Conservation (phyloP, 2,797 vertebrate species). For the Lacerta bilineata region DNA sequence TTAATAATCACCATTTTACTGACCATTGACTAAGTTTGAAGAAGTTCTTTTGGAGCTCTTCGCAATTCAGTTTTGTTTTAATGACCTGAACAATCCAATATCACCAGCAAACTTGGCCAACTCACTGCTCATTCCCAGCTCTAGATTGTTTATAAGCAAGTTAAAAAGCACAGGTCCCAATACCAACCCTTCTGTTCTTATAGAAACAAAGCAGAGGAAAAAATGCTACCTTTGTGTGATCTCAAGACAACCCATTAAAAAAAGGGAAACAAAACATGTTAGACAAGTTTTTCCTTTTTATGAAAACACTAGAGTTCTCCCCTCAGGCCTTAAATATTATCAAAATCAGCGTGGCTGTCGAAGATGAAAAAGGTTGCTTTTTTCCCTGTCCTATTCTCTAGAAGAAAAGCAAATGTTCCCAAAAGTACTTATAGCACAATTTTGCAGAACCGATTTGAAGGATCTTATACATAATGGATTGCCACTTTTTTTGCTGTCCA, state of each 20-base stretch:
- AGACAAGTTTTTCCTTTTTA: not conserved
- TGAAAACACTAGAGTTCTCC: not conserved
- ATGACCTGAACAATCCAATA: no score
- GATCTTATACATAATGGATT: constrained; percentile 35
- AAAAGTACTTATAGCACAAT: constrained; percentile 14
- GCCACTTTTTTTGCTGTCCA: constrained; percentile 37
- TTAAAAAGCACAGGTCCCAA: no score
- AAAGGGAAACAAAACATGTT: not conserved
- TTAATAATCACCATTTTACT: no score
- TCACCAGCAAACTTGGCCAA: no score
- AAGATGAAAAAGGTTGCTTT: constrained; percentile 16
- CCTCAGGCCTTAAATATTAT: constrained; percentile 17
- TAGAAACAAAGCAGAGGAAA: not conserved
- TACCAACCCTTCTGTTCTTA: not conserved
- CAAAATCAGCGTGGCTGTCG: not conserved
- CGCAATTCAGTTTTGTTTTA: no score
- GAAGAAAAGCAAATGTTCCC: not conserved
- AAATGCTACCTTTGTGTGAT: not conserved
- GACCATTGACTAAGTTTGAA: no score
- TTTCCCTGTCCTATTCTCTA: not conserved
- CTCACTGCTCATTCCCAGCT: no score
- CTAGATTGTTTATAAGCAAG: no score
- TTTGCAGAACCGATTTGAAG: not conserved
- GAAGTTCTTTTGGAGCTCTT: no score
- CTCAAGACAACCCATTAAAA: not conserved